These are phyloP conservation scores for Chrysolophus pictus DNA, from an alignment of 2,797 vertebrate species.

Conservation along the genomic window DNA sequence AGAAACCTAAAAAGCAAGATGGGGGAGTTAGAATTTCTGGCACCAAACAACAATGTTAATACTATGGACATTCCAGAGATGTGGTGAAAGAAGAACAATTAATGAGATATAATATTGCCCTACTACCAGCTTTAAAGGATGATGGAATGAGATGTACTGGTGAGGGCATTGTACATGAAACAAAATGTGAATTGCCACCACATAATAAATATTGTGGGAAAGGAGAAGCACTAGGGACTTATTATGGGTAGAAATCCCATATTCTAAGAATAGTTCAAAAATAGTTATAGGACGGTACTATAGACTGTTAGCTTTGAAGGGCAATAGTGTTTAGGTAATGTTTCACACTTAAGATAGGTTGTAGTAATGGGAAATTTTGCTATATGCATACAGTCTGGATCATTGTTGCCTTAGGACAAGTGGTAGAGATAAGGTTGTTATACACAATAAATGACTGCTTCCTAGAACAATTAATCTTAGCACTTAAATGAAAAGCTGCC, in stretches of 20 bases:
- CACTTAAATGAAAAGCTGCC: not conserved
- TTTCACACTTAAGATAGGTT: not conserved
- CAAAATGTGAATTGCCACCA: not conserved
- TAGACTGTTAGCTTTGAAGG: not conserved
- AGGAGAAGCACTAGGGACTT: not conserved
- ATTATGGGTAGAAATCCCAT: not conserved
- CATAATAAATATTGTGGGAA: not conserved
- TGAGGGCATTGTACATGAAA: not conserved
- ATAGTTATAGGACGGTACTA: not conserved
- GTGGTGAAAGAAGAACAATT: constrained; percentile 13
- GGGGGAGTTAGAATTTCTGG: not conserved
- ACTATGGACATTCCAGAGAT: not conserved
- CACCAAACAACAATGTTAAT: not conserved
- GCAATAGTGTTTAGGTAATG: not conserved
- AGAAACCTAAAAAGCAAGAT: not conserved
- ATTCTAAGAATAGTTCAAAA: not conserved
- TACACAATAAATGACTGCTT: not conserved
- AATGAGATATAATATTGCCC: not conserved
- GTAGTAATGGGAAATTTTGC: not conserved
- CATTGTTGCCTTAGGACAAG: not conserved
- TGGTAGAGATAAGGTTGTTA: not conserved
- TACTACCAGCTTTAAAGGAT: not conserved
- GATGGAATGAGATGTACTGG: not conserved
- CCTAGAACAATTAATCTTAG: not conserved
- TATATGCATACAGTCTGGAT: not conserved